A percentile compares a stretch with the other conserved stretches of the same genome.
phyloP scores from a whole-genome alignment of 92 coral and sea anemone genomes.

The Epizoanthus fatuus region DNA sequence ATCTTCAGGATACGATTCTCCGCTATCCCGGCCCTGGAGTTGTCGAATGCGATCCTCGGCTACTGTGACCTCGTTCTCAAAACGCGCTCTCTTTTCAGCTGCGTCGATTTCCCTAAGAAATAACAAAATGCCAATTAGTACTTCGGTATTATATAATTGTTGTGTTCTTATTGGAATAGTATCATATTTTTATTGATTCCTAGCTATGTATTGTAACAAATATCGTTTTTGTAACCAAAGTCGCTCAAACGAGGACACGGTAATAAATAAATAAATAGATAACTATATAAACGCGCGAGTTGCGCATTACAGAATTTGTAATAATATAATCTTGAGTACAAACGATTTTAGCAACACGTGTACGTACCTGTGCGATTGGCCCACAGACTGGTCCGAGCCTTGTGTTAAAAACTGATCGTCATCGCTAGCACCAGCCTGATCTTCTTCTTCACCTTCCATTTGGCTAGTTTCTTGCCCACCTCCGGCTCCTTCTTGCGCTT shows the following conservation, averaged over 20 bases:
- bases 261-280: too few species aligned
- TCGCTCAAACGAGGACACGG: too few species aligned
- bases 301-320: too few species aligned
- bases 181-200: too few species aligned
- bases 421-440: constrained; percentile 33
- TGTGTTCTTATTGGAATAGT: too few species aligned
- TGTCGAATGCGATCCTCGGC: constrained; percentile 45
- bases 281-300: too few species aligned
- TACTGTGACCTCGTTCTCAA: constrained; percentile 37
- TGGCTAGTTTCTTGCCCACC: constrained; percentile 40
- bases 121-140: constrained; percentile 3
- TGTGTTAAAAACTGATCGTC: constrained; percentile 45
- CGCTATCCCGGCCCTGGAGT: constrained; percentile 48
- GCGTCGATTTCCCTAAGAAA: constrained; percentile 43
- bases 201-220: too few species aligned
- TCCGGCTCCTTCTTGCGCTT: constrained; percentile 41
- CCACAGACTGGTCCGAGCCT: constrained; percentile 42
- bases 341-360: not conserved
- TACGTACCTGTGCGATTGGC: constrained; percentile 47
- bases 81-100: constrained; percentile 46
- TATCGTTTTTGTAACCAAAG: too few species aligned
- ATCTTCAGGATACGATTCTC: constrained; percentile 40
- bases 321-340: too few species aligned
- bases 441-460: constrained; percentile 26
- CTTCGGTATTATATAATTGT: too few species aligned